Conservation (phyloP, 2,797 vertebrate genomes). For the Labeo calbasu region DNA sequence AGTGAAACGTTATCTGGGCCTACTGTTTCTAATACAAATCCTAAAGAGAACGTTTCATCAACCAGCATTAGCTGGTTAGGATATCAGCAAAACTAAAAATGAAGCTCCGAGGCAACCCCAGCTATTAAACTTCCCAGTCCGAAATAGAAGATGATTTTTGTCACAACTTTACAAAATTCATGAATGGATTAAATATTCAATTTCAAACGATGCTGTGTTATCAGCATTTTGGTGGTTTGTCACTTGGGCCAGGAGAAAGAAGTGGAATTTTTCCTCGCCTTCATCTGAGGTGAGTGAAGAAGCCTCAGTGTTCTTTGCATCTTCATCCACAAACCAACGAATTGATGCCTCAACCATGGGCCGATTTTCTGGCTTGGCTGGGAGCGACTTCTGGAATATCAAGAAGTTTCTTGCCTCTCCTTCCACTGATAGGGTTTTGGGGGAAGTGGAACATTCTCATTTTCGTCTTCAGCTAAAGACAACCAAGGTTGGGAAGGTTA, state of each 20-base stretch:
- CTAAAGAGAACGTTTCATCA: background rate
- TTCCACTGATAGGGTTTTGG: too few species aligned
- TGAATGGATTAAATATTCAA: background rate
- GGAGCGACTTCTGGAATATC: too few species aligned
- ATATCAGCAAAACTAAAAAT: constrained; percentile 1
- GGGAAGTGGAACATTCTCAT: too few species aligned
- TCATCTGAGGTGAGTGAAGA: too few species aligned
- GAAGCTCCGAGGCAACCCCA: background rate
- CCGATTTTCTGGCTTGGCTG: too few species aligned
- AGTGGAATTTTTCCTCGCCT: too few species aligned
- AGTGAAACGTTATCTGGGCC: background rate
- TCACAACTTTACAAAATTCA: background rate
- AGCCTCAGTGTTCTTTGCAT: too few species aligned
- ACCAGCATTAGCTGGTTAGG: background rate
- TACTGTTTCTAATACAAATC: background rate
- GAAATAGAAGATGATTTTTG: background rate
- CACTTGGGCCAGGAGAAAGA: background rate
- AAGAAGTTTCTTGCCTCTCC: too few species aligned
- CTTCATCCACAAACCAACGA: too few species aligned
- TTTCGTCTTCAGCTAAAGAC: too few species aligned
- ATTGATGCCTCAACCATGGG: too few species aligned
- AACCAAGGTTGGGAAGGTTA: too few species aligned
- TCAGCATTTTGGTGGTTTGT: background rate
- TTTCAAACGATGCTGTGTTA: background rate
- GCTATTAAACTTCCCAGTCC: background rate